Evolutionary conservation across 2,797 vertebrate genomes (phyloP).

Genomic region (Chiloscyllium punctatum): DNA sequence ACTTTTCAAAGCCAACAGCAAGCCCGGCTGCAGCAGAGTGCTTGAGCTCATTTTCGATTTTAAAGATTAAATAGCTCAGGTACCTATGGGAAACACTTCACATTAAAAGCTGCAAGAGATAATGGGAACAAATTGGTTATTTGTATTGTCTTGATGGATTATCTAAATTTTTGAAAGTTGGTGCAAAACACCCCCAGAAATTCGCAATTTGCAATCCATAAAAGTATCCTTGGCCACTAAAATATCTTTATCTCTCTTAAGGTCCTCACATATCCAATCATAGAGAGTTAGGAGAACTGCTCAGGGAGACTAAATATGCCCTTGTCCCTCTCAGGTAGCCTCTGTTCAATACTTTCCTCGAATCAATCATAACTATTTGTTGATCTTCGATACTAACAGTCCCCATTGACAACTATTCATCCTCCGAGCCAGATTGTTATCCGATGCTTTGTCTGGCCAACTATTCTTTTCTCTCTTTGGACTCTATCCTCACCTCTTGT

Average conservation of each 20-base stretch:
- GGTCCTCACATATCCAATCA: background rate
- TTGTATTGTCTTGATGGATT: background rate
- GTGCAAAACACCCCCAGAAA: background rate
- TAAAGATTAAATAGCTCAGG: background rate
- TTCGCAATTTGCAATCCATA: background rate
- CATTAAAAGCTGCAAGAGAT: background rate
- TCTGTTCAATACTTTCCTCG: background rate
- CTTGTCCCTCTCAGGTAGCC: background rate
- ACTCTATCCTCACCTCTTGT: too few relatives aligned
- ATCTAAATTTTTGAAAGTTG: background rate
- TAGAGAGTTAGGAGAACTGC: background rate
- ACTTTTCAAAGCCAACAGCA: background rate
- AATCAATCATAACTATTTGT: background rate
- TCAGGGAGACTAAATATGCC: background rate
- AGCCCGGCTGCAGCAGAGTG: background rate
- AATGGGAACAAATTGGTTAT: background rate
- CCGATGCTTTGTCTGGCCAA: too few relatives aligned
- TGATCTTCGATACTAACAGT: too few relatives aligned
- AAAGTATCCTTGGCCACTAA: background rate
- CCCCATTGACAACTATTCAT: too few relatives aligned
- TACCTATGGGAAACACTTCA: background rate
- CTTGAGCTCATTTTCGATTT: background rate
- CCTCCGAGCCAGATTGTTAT: too few relatives aligned
- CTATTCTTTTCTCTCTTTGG: too few relatives aligned
- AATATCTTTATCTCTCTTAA: background rate